Percentiles rank a stretch among this genome's conserved stretches.
These are phyloP conservation scores for Zeus faber DNA, from an alignment of 2,113 vertebrate species.

Conservation along the genomic window DNA sequence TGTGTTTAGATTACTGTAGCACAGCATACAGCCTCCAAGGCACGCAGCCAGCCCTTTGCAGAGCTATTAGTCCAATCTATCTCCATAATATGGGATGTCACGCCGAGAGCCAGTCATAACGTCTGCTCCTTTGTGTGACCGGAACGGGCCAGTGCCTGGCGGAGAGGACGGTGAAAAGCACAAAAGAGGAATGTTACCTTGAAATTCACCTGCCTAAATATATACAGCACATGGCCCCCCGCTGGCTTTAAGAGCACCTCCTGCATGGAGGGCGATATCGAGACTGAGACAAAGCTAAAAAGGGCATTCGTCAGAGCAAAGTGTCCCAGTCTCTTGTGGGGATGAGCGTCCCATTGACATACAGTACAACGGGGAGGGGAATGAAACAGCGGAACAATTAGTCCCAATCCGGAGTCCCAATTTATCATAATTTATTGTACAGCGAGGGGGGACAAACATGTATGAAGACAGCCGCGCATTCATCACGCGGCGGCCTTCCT, in stretches of 20 bases:
- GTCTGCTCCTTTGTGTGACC: conserved; percentile 11
- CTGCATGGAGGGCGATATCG: neutral
- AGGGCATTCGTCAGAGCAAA: too few species aligned
- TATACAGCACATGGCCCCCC: neutral
- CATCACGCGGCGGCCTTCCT: conserved; percentile 55
- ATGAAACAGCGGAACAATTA: conserved; percentile 58
- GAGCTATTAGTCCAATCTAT: conserved; percentile 52
- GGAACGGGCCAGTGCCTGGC: conserved; percentile 20
- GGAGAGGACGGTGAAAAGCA: conserved; percentile 25
- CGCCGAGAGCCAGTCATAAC: conserved; percentile 33
- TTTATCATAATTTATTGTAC: conserved; percentile 64
- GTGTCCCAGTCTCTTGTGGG: too few species aligned
- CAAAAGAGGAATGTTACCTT: conserved; percentile 13
- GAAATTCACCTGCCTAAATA: neutral
- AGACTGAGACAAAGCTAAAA: too few species aligned
- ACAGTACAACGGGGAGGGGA: conserved; percentile 15
- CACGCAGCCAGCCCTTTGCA: conserved; percentile 26
- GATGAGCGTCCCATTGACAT: conserved; percentile 36
- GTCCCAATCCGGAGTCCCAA: conserved; percentile 45
- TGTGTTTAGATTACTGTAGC: conserved; percentile 19
- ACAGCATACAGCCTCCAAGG: conserved; percentile 8
- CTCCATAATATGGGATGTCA: conserved; percentile 37
- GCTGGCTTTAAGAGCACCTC: neutral
- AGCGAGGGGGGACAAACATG: conserved; percentile 45
- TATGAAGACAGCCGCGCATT: conserved; percentile 67